Evolutionary conservation across 2,888 invertebrate genomes (phyloP).

Genomic region (Hermaeophaga mercurialis): DNA sequence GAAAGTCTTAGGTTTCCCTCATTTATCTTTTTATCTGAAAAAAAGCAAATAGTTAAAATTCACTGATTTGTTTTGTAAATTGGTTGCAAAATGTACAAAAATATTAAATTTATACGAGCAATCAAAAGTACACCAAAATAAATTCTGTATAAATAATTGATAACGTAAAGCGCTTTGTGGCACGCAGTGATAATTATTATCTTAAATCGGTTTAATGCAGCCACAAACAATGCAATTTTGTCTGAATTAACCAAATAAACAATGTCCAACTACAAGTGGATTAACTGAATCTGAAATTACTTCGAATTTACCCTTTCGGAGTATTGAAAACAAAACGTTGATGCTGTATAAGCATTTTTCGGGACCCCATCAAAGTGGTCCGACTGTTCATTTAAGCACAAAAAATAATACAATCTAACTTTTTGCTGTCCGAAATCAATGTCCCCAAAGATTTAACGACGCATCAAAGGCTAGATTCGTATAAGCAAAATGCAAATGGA

Average conservation of each 20-base stretch:
- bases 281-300: slow-evolving; percentile 20
- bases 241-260: slow-evolving; percentile 22
- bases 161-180: neutral
- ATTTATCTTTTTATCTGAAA: too few species aligned
- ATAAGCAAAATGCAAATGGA: too few species aligned
- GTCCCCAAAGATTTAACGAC: neutral
- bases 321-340: slow-evolving; percentile 14
- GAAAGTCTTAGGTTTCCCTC: too few species aligned
- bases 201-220: slow-evolving; percentile 22
- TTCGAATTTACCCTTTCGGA: slow-evolving; percentile 13
- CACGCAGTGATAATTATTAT: slow-evolving; percentile 23
- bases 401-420: slow-evolving; percentile 8
- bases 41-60: too few species aligned
- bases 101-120: too few species aligned
- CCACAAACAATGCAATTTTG: slow-evolving; percentile 23
- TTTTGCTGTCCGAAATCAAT: neutral
- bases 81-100: too few species aligned
- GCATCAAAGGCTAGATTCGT: too few species aligned
- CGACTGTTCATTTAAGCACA: neutral
- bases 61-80: too few species aligned
- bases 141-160: too few species aligned
- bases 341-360: slow-evolving; percentile 10
- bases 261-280: slow-evolving; percentile 14
- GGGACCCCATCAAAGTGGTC: slow-evolving; percentile 3
- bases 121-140: too few species aligned